Conservation (phyloP, 2,797 vertebrate genomes). For the Eulemur coronatus region DNA sequence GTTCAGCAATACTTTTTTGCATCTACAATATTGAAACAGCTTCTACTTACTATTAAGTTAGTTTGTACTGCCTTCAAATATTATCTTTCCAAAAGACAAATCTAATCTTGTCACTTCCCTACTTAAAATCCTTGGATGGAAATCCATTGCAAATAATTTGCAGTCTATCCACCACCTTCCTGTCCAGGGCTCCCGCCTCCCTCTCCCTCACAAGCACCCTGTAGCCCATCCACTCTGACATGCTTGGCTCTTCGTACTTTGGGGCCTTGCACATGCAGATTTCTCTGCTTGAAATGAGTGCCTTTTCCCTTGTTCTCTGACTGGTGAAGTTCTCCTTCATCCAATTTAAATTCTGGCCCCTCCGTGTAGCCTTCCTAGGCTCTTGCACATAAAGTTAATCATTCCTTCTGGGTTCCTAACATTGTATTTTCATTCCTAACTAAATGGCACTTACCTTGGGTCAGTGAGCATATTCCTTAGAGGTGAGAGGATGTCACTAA, state of each 20-base stretch:
- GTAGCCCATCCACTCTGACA: not conserved
- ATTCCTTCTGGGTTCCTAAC: not conserved
- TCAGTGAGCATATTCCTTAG: not conserved
- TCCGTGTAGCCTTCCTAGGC: not conserved
- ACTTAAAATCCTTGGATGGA: conserved; percentile 22
- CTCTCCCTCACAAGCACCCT: not conserved
- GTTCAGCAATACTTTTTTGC: not conserved
- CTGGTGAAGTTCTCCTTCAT: not conserved
- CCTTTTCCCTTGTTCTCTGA: not conserved
- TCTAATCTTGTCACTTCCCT: conserved; percentile 44
- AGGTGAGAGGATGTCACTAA: not conserved
- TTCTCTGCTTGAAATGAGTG: not conserved
- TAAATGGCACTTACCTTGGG: not conserved
- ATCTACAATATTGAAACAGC: not conserved
- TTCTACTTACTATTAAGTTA: conserved; percentile 29
- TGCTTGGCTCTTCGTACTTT: not conserved
- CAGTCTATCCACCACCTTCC: not conserved
- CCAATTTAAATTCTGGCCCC: not conserved
- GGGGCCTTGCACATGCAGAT: not conserved
- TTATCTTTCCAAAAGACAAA: conserved; percentile 27
- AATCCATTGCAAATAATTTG: conserved; percentile 17
- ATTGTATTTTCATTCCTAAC: not conserved
- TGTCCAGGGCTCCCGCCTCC: not conserved
- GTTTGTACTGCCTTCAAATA: not conserved
- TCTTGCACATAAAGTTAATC: not conserved